Base-by-base conservation (phyloP, 2,888 invertebrate species). In the Lepidochitona cinerea region DNA sequence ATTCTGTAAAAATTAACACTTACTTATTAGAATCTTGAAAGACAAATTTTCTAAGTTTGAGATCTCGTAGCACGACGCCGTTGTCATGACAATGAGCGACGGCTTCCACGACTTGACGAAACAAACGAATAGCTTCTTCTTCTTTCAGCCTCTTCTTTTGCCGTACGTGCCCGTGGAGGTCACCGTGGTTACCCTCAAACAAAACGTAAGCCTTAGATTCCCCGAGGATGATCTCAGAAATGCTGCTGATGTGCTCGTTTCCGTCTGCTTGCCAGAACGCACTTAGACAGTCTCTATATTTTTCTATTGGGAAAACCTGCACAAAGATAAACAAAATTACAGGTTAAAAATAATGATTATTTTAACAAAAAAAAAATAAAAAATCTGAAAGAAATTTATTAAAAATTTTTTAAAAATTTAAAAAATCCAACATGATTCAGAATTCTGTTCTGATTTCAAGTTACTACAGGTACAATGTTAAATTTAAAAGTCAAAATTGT, bases 41-140 rank as follows among this genome's bases (percentile, higher is more conserved):
- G 90, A 97, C 97, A 92, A 99, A 98, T 91, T 98, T 97, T 91
- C 97, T 94, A 85, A 98, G 93, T 91, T 98, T 98, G 89, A 99
- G 94, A 92, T 99, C 98, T 88, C 98, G 93, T 86, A 99, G 93
- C 75, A 98, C 96, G 88, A 99, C 95, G 79, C 97, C 98, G 89
- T 95, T 95, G 83, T 94, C 94, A 92, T 99, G 98, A 91, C 98
- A 98, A 83, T 95, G 95, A 83, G 95, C 94, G 23, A 98, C 97
- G 6, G 97, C 95, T 89, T 94, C 94, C 76, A 96, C 96, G 88
- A 98, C 96, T 93, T 98, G 97, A 86, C 94, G 93, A 92, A 98
- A 98, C 77, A 98, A 93, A 82, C 94, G 92, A 76, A 95, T 93
- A 26, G 97, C 97, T 91, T 98, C 97, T 75, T 94, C 93, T 91